Base-by-base conservation (phyloP, 2,797 vertebrate genomes). In the Chiropotes sagulatus region DNA sequence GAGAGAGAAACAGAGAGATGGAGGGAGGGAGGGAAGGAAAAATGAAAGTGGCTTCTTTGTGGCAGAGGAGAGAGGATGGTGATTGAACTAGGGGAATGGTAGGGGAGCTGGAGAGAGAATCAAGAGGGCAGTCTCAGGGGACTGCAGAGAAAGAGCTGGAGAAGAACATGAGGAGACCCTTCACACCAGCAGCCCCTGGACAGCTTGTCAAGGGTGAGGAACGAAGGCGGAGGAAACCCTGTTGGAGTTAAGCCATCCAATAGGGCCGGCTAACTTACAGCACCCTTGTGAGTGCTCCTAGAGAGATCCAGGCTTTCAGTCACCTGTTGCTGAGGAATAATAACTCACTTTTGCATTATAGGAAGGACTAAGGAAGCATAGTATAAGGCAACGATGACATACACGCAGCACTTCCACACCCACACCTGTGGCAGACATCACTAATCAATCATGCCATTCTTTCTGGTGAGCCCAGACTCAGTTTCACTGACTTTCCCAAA, bases 1-100 rank as follows among this genome's bases (percentile, higher is more conserved):
- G 28, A 33, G 30, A 33, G 33, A n/a, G 15, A 64, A 1, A 33
- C 6, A 64, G 15, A n/a, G 30, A 19, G 15, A 33, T 0, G 1
- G 30, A 64, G 30, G 30, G 30, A 33, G 61, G 61, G 61, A 0
- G 0, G 5, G 7, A 90, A 39, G 22, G 20, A 39, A 50, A 85
- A 48, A 5, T 7, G 2, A 22, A 89, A 33, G 41, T 1, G 17
- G 22, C 24, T 24, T 39, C 30, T 30, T 24, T 39, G 30, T 22
- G 22, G 41, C 0, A 22, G 50, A 72, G 28, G 39, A 67, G 50
- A 81, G 36, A 64, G 3, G 20, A 33, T 44, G 30, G n/a, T 30
- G 26, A 46, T 11, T 30, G 30, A 30, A 26, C 76, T 8, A 26
- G 54, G 8, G 58, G 17, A 24, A 10, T 1, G 2, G 57, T 15